Percentiles rank a stretch among this genome's conserved stretches.
phyloP scores from a whole-genome alignment of 2,113 vertebrate species.

The Rhinichthys klamathensis region DNA sequence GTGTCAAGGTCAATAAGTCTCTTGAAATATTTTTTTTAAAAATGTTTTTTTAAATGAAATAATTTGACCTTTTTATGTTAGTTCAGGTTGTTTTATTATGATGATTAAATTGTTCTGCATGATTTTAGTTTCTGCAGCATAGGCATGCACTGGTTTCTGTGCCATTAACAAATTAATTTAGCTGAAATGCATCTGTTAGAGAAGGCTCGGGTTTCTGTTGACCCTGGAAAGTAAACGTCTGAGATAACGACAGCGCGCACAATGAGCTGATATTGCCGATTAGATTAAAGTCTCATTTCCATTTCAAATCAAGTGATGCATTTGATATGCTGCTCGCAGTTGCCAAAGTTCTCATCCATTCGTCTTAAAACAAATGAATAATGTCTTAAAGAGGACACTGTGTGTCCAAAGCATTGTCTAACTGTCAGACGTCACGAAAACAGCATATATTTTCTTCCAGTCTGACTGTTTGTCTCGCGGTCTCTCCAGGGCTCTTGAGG shows the following conservation, averaged over 20 bases:
- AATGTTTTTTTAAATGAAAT: background rate
- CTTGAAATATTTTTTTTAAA: background rate
- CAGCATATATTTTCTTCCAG: background rate
- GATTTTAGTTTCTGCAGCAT: background rate
- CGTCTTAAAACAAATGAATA: background rate
- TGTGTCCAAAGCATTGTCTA: background rate
- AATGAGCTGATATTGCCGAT: conserved; percentile 13
- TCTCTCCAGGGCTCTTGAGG: conserved; percentile 82
- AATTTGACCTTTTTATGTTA: background rate
- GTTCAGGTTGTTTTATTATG: background rate
- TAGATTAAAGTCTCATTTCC: conserved; percentile 12
- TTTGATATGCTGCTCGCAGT: conserved; percentile 6
- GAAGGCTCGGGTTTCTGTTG: conserved; percentile 33
- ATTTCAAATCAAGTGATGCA: conserved; percentile 16
- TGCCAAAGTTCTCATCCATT: conserved; percentile 6
- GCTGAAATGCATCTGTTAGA: conserved; percentile 46
- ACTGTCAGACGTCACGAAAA: background rate
- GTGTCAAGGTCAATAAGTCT: too few species aligned
- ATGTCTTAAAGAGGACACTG: background rate
- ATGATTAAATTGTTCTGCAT: background rate
- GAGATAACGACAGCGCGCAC: conserved; percentile 24
- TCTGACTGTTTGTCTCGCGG: conserved; percentile 2
- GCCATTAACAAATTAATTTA: conserved; percentile 42
- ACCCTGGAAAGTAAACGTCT: conserved; percentile 11
- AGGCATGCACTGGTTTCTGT: background rate